A percentile compares a stretch with the other conserved stretches of the same genome.
Evolutionary conservation across 2,888 invertebrate genomes (phyloP).

Genomic region (Drosophila siamana): DNA sequence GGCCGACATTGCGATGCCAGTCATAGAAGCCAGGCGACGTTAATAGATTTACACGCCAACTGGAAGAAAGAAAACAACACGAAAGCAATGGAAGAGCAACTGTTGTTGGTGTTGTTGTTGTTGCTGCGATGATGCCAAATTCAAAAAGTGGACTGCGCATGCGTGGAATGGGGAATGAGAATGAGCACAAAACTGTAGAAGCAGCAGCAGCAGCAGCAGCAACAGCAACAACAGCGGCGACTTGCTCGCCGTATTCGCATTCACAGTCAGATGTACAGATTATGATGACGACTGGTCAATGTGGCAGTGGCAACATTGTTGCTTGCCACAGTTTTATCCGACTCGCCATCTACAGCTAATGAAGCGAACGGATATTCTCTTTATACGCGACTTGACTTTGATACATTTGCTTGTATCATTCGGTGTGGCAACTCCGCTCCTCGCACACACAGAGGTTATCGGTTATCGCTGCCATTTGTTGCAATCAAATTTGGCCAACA

Average conservation of each 20-base stretch:
- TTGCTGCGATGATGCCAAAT: slow-evolving; percentile 75
- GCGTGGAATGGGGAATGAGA: slow-evolving; percentile 73
- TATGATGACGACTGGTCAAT: slow-evolving; percentile 12
- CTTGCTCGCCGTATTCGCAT: slow-evolving; percentile 7
- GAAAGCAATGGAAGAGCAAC: slow-evolving; percentile 43
- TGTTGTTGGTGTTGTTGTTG: too few relatives aligned
- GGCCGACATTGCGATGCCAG: slow-evolving; percentile 72
- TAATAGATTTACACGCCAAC: slow-evolving; percentile 82
- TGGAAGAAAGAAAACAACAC: slow-evolving; percentile 55
- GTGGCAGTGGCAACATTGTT: slow-evolving; percentile 12
- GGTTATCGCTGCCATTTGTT: not conserved
- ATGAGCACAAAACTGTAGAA: slow-evolving; percentile 49
- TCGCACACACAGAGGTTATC: not conserved
- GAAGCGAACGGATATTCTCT: slow-evolving; percentile 55
- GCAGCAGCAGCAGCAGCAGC: slow-evolving; percentile 37
- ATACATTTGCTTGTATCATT: not conserved
- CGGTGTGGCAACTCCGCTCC: slow-evolving; percentile 2
- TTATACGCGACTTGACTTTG: slow-evolving; percentile 15
- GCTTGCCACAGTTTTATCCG: slow-evolving; percentile 43
- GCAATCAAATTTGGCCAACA: not conserved
- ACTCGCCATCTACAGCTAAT: slow-evolving; percentile 62
- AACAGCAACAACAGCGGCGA: too few relatives aligned
- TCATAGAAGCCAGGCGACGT: slow-evolving; percentile 72
- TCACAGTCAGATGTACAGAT: slow-evolving; percentile 15
- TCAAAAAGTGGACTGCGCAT: slow-evolving; percentile 76